phyloP scores from a whole-genome alignment of 2,113 vertebrate genomes.

The Leptobrachium leishanense region DNA sequence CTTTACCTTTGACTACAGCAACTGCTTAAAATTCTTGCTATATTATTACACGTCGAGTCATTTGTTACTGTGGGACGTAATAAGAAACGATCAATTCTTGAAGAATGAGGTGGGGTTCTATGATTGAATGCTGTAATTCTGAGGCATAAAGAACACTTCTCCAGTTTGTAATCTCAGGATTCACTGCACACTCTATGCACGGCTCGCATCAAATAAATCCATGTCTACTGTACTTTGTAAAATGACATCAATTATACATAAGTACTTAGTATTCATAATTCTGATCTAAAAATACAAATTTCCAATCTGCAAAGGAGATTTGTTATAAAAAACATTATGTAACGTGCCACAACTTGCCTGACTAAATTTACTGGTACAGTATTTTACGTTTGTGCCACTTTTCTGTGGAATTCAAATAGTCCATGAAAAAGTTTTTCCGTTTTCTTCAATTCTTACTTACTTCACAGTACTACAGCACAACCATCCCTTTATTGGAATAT shows the following conservation, averaged over 20 bases:
- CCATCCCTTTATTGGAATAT: neutral
- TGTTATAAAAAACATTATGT: neutral
- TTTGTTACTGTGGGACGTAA: constrained; percentile 32
- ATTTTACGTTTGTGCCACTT: neutral
- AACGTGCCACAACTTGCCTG: neutral
- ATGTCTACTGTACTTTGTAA: constrained; percentile 3
- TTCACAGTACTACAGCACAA: neutral
- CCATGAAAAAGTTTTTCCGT: neutral
- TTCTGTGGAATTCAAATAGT: neutral
- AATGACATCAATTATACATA: constrained; percentile 24
- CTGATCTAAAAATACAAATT: constrained; percentile 13
- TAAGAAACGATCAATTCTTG: constrained; percentile 34
- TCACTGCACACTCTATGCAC: constrained; percentile 6
- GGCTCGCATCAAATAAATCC: constrained; percentile 27
- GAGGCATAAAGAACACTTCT: constrained; percentile 30
- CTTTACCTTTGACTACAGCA: constrained; percentile 32
- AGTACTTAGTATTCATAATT: constrained; percentile 27
- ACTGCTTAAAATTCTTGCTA: constrained; percentile 42
- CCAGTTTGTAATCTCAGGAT: constrained; percentile 27
- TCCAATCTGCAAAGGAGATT: neutral
- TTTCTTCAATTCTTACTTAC: neutral
- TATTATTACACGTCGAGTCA: constrained; percentile 32
- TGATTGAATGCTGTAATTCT: constrained; percentile 30
- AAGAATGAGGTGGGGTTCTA: constrained; percentile 31
- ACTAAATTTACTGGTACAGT: neutral